These are phyloP conservation scores for Momotus momota DNA, from an alignment of 2,797 vertebrate species.

Conservation along the genomic window DNA sequence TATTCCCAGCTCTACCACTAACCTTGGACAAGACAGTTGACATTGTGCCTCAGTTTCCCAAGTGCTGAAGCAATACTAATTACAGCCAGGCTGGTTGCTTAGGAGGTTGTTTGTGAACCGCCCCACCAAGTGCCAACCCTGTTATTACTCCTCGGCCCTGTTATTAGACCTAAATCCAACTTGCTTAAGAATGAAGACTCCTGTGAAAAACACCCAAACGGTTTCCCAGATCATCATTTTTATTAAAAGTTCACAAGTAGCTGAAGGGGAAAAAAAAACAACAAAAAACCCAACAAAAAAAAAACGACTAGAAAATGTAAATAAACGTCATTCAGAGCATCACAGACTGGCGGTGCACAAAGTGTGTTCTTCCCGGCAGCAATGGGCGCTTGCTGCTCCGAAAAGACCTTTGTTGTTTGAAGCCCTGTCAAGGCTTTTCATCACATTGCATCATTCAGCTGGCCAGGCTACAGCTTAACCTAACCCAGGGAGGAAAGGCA, in stretches of 20 bases:
- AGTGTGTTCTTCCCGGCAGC: background rate
- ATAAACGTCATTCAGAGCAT: conserved; percentile 16
- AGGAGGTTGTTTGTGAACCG: conserved; percentile 42
- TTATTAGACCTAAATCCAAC: conserved; percentile 43
- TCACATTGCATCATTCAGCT: conserved; percentile 26
- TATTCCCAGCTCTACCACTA: background rate
- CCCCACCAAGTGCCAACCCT: background rate
- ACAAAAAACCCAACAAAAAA: too few relatives aligned
- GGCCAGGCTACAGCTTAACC: conserved; percentile 16
- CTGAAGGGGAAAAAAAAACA: background rate
- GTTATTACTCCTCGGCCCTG: conserved; percentile 55
- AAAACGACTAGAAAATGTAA: background rate
- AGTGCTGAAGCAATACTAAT: conserved; percentile 49
- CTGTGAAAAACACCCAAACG: conserved; percentile 27
- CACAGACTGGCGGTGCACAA: background rate
- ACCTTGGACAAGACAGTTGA: background rate
- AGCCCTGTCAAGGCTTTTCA: conserved; percentile 30
- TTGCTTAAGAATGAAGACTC: conserved; percentile 48
- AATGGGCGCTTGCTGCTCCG: background rate
- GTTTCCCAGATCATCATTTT: conserved; percentile 67
- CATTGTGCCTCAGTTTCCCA: conserved; percentile 67
- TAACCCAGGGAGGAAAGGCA: background rate
- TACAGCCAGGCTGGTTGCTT: background rate
- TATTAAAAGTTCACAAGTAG: conserved; percentile 59
- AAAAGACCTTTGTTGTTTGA: conserved; percentile 49